A percentile compares a stretch with the other conserved stretches of the same genome.
Conservation (phyloP, 2,797 vertebrate species). For the Fundulus diaphanus region DNA sequence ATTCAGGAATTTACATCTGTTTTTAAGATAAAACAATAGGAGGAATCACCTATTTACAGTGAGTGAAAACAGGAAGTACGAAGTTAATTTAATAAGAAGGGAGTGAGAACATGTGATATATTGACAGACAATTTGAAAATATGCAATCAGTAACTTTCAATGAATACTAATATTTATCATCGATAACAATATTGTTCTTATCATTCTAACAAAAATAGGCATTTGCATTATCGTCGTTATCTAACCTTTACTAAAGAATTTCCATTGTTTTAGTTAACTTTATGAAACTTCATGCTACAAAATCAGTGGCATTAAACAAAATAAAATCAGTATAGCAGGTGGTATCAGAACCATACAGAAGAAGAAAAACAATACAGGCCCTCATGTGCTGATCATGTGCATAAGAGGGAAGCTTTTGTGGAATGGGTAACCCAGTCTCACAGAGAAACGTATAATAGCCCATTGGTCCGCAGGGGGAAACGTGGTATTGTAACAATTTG, state of each 20-base stretch:
- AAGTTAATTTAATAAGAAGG: not conserved
- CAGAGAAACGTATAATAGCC: too few relatives aligned
- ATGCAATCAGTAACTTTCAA: too few relatives aligned
- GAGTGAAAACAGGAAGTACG: not conserved
- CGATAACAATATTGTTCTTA: slow-evolving; percentile 31
- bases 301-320: slow-evolving; percentile 43
- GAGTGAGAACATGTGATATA: too few relatives aligned
- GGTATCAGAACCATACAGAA: not conserved
- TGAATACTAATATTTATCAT: slow-evolving; percentile 31
- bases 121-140: too few relatives aligned
- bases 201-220: slow-evolving; percentile 26
- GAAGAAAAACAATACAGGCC: too few relatives aligned
- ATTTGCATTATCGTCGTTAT: slow-evolving; percentile 49
- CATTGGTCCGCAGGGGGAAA: too few relatives aligned
- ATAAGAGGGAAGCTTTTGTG: too few relatives aligned
- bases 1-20: not conserved
- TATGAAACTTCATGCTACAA: slow-evolving; percentile 23
- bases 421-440: too few relatives aligned
- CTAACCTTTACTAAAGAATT: slow-evolving; percentile 40
- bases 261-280: slow-evolving; percentile 20
- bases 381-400: too few relatives aligned
- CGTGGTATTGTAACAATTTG: too few relatives aligned
- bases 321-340: slow-evolving; percentile 33
- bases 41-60: not conserved
- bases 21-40: not conserved